Evolutionary conservation across 2,113 vertebrate genomes (phyloP), one percentile per base, ranked within the genome.

Genomic region (Clupea harengus): DNA sequence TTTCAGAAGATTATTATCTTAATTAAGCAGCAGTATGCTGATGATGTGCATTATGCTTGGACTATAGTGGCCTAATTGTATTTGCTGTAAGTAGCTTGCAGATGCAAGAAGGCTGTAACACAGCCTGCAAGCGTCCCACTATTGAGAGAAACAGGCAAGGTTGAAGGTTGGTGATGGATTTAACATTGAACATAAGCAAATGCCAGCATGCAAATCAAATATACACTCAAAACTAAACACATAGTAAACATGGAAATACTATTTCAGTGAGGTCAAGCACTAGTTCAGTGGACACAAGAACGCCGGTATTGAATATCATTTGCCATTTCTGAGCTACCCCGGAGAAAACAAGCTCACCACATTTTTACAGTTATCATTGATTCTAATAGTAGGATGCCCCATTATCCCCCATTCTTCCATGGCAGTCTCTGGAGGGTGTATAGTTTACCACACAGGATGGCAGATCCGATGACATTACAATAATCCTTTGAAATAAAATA

Each of bases 351-450:
- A 78, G 28, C 72, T 78, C 28, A 15, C 25, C 83, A 1, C 81
- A 83, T 86, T 86, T 88, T 83, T 88, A 89, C 85, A 84, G 83
- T 85, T 89, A 86, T 86, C 67, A 49, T 54, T 88, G 89, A 92
- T 93, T 89, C 85, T 82, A 83, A 90, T 90, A 91, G 89, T 81
- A 20, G 89, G 87, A 87, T 82, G 91, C 84, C 86, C 25, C 87
- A 89, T 91, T 90, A 90, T 87, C 88, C 85, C 85, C 82, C 83
- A 28, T 83, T 86, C 75, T 54, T 45, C 44, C 82, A 32, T 88
- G 86, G 67, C 75, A 52, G 64, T 83, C 60, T 84, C 80, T 8
- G 89, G 87, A 1, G 47, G 82, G 82, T 90, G 50, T 91, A 85
- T 82, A 88, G 86, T 89, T 91, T 87, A 89, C 88, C 82, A 82